These are phyloP conservation scores for Phyllostomus hastatus DNA, from an alignment of 2,113 vertebrate genomes.

Conservation along the genomic window DNA sequence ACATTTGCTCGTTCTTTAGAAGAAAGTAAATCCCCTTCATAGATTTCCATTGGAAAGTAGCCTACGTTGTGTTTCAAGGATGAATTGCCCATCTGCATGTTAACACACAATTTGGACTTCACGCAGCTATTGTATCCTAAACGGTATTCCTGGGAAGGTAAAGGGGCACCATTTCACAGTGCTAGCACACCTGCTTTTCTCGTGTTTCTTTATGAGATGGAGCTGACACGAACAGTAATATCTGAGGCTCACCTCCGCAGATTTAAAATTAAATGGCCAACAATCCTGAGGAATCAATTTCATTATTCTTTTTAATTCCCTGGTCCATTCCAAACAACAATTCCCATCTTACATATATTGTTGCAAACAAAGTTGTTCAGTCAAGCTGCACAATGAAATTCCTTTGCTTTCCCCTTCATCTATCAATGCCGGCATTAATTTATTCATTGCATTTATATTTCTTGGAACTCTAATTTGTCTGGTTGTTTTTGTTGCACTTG, in stretches of 20 bases:
- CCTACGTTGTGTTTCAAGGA: not conserved
- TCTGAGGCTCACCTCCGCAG: not conserved
- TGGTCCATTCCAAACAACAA: slow-evolving; percentile 23
- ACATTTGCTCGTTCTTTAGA: not conserved
- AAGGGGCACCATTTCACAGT: not conserved
- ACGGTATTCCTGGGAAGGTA: not conserved
- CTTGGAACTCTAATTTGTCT: slow-evolving; percentile 45
- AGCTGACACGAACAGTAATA: not conserved
- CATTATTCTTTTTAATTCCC: slow-evolving; percentile 27
- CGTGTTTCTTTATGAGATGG: not conserved
- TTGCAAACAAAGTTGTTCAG: slow-evolving; percentile 17
- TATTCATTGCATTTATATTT: slow-evolving; percentile 53
- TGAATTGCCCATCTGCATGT: not conserved
- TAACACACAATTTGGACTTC: not conserved
- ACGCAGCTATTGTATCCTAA: not conserved
- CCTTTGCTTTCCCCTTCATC: not conserved
- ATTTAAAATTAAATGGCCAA: not conserved
- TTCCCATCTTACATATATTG: not conserved
- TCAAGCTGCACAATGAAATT: slow-evolving; percentile 18
- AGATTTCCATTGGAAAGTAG: not conserved
- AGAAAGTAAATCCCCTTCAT: not conserved
- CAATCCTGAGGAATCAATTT: slow-evolving; percentile 8
- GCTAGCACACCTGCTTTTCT: not conserved
- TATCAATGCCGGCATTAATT: slow-evolving; percentile 45
- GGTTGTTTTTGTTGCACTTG: not conserved